phyloP scores from a whole-genome alignment of 64 coral and sea anemone genomes.

The Porites australiensis region DNA sequence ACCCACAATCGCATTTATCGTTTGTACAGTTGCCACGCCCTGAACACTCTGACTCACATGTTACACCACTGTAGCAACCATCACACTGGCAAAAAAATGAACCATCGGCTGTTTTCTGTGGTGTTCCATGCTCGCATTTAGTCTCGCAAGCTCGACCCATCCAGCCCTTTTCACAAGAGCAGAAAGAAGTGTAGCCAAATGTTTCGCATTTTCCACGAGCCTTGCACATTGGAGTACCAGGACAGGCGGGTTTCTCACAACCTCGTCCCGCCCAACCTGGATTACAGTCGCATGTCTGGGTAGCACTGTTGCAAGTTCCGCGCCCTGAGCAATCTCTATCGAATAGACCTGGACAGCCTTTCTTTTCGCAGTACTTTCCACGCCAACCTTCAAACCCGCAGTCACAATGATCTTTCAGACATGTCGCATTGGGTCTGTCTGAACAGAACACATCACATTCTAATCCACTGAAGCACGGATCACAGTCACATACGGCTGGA shows the following conservation, averaged over 20 bases:
- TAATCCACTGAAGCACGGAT: conserved; percentile 83
- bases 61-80: conserved; percentile 82
- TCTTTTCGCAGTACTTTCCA: conserved; percentile 81
- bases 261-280: conserved; percentile 91
- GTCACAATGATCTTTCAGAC: conserved; percentile 68
- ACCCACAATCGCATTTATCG: conserved; percentile 90
- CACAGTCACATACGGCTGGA: conserved; percentile 82
- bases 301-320: conserved; percentile 95
- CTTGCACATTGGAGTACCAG: conserved; percentile 83
- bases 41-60: conserved; percentile 85
- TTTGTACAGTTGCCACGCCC: conserved; percentile 79
- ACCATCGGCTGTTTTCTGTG: conserved; percentile 37
- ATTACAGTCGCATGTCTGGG: conserved; percentile 76
- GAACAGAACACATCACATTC: conserved; percentile 88
- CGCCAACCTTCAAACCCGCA: conserved; percentile 99
- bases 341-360: conserved; percentile 93
- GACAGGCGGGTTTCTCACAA: conserved; percentile 87
- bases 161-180: conserved; percentile 80
- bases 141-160: conserved; percentile 93
- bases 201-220: conserved; percentile 75
- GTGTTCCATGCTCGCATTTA: conserved; percentile 85
- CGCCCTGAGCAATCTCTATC: conserved; percentile 90
- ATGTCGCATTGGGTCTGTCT: conserved; percentile 74
- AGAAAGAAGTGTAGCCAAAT: conserved; percentile 36
- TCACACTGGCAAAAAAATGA: conserved; percentile 69